Evolutionary conservation across 2,797 vertebrate species (phyloP).

Genomic region (Catamblyrhynchus diadema): DNA sequence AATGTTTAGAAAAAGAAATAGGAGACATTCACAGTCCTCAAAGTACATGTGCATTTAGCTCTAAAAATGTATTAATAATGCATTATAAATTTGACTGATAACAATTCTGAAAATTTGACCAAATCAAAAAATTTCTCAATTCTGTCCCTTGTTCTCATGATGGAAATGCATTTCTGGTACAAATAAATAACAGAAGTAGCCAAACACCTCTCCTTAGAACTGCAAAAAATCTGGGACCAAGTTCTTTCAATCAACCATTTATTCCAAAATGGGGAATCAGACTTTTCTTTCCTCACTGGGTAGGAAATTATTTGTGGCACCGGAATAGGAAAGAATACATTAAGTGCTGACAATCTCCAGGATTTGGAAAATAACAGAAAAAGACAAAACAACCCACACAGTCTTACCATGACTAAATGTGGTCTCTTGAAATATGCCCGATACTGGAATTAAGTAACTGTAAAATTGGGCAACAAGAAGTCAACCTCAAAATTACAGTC

Average conservation of each 20-base stretch:
- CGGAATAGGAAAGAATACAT: background rate
- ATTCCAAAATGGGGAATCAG: background rate
- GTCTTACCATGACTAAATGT: conserved; percentile 38
- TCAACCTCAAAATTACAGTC: conserved; percentile 42
- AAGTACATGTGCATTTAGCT: background rate
- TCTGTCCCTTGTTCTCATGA: background rate
- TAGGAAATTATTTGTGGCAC: conserved; percentile 17
- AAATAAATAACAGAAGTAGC: background rate
- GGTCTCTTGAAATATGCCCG: conserved; percentile 15
- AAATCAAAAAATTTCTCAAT: background rate
- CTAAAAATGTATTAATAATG: background rate
- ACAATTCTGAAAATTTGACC: background rate
- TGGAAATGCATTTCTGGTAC: background rate
- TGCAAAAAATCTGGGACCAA: background rate
- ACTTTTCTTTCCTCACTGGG: background rate
- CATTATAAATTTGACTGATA: background rate
- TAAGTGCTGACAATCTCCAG: conserved; percentile 15
- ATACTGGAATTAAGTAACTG: conserved; percentile 47
- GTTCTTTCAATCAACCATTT: background rate
- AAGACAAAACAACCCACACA: conserved; percentile 12
- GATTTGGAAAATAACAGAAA: conserved; percentile 12
- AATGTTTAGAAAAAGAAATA: background rate
- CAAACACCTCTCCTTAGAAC: background rate
- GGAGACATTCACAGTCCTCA: background rate
- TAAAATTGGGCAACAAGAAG: conserved; percentile 49